Percentiles rank a stretch among this genome's conserved stretches.
phyloP scores from a whole-genome alignment of 1,140 invertebrate species.

The Platyscapa corneri region DNA sequence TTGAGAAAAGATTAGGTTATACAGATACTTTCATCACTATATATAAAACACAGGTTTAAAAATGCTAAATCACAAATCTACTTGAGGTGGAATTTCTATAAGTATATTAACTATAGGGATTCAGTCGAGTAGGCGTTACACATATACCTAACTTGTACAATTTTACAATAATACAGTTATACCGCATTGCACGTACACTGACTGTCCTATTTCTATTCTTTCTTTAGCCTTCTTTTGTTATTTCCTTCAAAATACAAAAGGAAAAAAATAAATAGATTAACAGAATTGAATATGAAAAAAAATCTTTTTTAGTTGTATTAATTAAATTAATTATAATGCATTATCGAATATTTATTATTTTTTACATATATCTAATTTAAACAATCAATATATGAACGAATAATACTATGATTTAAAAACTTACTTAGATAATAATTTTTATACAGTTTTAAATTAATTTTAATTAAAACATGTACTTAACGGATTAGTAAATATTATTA shows the following conservation, averaged over 20 bases:
- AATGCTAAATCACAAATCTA: conserved; percentile 41
- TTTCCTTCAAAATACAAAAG: too few relatives aligned
- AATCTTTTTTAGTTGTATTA: too few relatives aligned
- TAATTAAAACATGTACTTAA: not conserved
- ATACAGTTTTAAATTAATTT: too few relatives aligned
- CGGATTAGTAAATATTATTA: not conserved
- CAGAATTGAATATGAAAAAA: too few relatives aligned
- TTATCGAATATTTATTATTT: not conserved
- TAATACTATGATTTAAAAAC: not conserved
- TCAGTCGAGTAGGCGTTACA: too few relatives aligned
- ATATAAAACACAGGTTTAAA: not conserved
- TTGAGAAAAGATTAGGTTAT: not conserved
- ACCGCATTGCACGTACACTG: not conserved
- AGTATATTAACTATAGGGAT: not conserved
- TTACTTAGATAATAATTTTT: too few relatives aligned
- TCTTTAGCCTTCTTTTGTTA: not conserved
- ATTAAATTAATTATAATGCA: not conserved
- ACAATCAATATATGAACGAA: not conserved
- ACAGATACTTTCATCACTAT: not conserved
- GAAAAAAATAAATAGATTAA: too few relatives aligned
- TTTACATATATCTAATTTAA: not conserved
- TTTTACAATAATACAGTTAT: not conserved
- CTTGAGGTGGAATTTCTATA: conserved; percentile 8
- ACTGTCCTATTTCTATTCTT: not conserved
- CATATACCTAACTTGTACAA: not conserved